Evolutionary conservation across 2,888 invertebrate species (phyloP), one percentile per base, ranked within the genome.

Genomic region (Autographa gamma): DNA sequence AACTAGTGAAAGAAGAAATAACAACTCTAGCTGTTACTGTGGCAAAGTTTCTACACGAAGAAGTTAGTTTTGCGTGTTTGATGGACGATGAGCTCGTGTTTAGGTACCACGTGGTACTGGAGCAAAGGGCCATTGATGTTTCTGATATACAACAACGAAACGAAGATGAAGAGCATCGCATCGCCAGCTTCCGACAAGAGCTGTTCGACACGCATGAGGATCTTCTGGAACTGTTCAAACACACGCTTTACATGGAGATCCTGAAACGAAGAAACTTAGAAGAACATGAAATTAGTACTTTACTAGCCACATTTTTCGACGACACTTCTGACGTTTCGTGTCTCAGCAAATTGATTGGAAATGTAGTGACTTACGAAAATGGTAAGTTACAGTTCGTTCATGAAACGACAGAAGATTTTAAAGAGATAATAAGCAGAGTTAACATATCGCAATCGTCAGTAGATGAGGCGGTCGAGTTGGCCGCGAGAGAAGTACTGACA

Each of bases 151-250:
- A 66, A 11, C 43, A 43, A 31, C 16, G n/a, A 64, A 8, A 60
- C 19, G 67, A 70, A 19, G 68, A 19, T 25, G 25, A 19, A 16
- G 48, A 48, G 16, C 16, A 69, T 2, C 69, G 78, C 4, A 32
- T 5, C 9, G 58, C 70, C 14, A 68, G 69, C 16, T 76, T 79
- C 31, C 68, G 64, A 11, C n/a, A 25, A 16, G 63, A 72, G 7
- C 70, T 78, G 34, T 71, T 77, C 13, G 18, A 41, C 11, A 38
- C 61, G 6, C 13, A 70, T 0, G 64, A 76, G 9, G 25, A 66
- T 58, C 43, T 56, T 32, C 11, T 76, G 6, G 8, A 25, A 11
- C 13, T 69, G 18, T 64, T 79, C 16, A 70, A 48, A 60, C 38
- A 69, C 5, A 38, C 56, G 5, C n/a, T 77, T 19, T 66, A 59